Evolutionary conservation across 2,797 vertebrate genomes (phyloP).

Genomic region (Buceros bicornis): DNA sequence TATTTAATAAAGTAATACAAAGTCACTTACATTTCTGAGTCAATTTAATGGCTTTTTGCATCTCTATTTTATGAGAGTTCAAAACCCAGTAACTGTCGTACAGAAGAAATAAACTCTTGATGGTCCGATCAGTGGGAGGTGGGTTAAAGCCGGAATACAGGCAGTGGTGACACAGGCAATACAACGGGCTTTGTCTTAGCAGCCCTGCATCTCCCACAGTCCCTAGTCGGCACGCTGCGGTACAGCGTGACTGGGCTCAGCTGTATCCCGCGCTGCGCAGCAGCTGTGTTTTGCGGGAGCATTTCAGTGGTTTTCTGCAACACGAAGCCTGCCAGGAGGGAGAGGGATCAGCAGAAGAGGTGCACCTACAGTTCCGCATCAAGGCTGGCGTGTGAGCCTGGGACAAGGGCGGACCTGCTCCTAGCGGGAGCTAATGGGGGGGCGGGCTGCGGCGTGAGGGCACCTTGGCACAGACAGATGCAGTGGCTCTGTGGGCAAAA

Average conservation of each 20-base stretch:
- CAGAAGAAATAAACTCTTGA: background rate
- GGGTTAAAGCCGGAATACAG: background rate
- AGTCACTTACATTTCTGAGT: background rate
- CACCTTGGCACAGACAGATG: background rate
- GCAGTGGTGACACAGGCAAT: background rate
- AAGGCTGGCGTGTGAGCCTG: background rate
- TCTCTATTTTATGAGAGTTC: background rate
- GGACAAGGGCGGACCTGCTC: background rate
- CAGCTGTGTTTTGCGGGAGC: background rate
- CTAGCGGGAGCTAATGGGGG: accelerated
- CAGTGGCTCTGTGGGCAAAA: background rate
- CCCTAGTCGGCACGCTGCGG: accelerated
- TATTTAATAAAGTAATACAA: constrained; percentile 72
- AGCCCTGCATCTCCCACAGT: background rate
- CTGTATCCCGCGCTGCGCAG: background rate
- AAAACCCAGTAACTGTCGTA: background rate
- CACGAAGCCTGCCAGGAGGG: too few relatives aligned
- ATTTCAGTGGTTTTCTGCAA: background rate
- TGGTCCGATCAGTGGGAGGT: accelerated
- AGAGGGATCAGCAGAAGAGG: background rate
- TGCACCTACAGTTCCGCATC: too few relatives aligned
- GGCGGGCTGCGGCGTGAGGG: accelerated
- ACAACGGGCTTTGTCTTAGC: background rate
- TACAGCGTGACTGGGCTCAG: background rate
- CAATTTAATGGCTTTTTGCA: background rate